Base-by-base conservation (phyloP, 2,888 invertebrate genomes). In the Chaetoderma sp. region DNA sequence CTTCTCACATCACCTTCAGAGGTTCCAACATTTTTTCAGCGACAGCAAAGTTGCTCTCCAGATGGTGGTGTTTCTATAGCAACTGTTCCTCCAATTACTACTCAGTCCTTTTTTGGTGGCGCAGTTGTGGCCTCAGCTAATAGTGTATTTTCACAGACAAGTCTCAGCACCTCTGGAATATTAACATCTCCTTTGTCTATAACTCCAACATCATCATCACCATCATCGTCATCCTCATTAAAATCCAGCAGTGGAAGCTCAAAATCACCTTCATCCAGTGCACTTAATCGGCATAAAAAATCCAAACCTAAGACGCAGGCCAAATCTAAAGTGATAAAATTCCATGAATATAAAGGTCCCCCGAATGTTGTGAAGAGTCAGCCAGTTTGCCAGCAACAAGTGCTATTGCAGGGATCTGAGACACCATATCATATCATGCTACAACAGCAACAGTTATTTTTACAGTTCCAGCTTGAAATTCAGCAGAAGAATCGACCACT, bases 361-460 rank as follows among this genome's bases (percentile, higher is more conserved):
- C 95, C 96, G 71, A 94, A 92, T 88, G 94, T 95, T 21, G 93
- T 94, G 77, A 94, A 94, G 83, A 84, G 68, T 65, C 77, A 79
- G 52, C 64, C 68, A 32, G 55, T 57, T 63, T 21, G 67, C 58
- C 39, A n/a, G 25, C 36, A 55, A 32, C 55, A 32, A 63, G 49
- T 39, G 25, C 13, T 13, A 18, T n/a, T 21, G 30, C 21, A 10
- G 8, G 25, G 6, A 36, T 30, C 65, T 30, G 76, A 74, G 49
- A 81, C 80, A 4, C 78, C 81, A n/a, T 82, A 82, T 64, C 78
- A 81, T 67, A 75, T 80, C 25, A 63, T 82, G 60, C 89, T 98
- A 69, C 94, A 97, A 82, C 98, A 98, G 83, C 98, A 98, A 84
- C 96, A 96, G 84, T 88, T 98, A 77, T 91, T 97, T 67, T 90